These are phyloP conservation scores for Cricetomys ansorgei DNA, from an alignment of 2,113 vertebrate genomes.

Conservation along the genomic window DNA sequence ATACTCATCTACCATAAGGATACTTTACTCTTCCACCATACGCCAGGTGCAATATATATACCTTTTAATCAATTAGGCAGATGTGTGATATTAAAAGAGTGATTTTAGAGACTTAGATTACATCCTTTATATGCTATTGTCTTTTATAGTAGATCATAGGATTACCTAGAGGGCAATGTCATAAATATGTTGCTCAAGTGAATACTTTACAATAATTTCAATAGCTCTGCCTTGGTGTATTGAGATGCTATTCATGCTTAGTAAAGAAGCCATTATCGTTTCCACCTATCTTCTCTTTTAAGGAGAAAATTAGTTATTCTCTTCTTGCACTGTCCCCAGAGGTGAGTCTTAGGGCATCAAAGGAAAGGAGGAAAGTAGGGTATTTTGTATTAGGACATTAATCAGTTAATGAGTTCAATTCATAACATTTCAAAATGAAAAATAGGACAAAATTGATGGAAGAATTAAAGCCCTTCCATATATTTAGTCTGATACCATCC, in stretches of 20 bases:
- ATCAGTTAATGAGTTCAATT: conserved; percentile 50
- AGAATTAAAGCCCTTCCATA: conserved; percentile 16
- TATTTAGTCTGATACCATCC: conserved; percentile 22
- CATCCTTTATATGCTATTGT: conserved; percentile 35
- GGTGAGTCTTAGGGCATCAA: neutral
- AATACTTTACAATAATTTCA: conserved; percentile 63
- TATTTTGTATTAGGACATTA: conserved; percentile 39
- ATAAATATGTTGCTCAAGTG: conserved; percentile 64
- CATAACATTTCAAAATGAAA: conserved; percentile 66
- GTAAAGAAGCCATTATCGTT: conserved; percentile 60
- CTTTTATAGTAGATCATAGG: conserved; percentile 62
- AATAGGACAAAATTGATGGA: conserved; percentile 59
- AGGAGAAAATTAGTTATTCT: conserved; percentile 65
- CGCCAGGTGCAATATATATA: neutral
- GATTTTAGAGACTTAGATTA: conserved; percentile 59
- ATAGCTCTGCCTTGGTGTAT: conserved; percentile 67
- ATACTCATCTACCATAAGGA: neutral
- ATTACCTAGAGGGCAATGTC: conserved; percentile 58
- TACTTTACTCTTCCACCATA: conserved; percentile 22
- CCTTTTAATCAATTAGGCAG: conserved; percentile 55
- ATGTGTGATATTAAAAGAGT: conserved; percentile 29
- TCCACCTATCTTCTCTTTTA: conserved; percentile 61
- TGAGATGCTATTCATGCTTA: conserved; percentile 45
- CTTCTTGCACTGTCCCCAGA: conserved; percentile 56
- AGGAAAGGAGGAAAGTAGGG: neutral